Conservation (phyloP, 2,113 vertebrate genomes). For the Burhinus bistriatus region DNA sequence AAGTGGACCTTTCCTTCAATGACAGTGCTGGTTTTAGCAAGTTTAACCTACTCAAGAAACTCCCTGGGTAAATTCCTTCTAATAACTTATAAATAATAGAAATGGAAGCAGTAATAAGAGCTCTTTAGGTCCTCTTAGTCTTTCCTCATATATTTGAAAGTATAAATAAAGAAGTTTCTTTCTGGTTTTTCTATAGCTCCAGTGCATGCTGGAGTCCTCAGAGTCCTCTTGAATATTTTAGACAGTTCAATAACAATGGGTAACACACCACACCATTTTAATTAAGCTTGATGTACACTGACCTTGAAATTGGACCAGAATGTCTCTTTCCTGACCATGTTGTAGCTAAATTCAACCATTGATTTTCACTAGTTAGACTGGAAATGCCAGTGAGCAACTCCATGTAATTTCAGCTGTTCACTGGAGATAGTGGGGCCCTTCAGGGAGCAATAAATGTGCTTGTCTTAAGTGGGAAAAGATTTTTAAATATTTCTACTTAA, state of each 20-base stretch:
- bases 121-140: background rate
- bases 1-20: background rate
- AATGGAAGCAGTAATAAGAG: background rate
- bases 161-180: background rate
- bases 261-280: background rate
- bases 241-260: background rate
- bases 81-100: background rate
- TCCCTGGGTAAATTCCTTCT: background rate
- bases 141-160: background rate
- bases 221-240: background rate
- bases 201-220: background rate
- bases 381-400: background rate
- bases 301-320: constrained; percentile 51
- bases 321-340: background rate
- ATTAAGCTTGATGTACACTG: constrained; percentile 17
- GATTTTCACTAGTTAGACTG: constrained; percentile 42
- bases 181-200: background rate
- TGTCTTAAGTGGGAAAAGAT: background rate
- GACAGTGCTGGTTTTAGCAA: background rate
- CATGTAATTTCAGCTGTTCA: background rate
- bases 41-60: background rate
- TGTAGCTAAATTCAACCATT: constrained; percentile 25
- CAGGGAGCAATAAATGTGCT: background rate
- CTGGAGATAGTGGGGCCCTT: background rate
- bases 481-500: background rate